A percentile compares a stretch with the other conserved stretches of the same genome.
These are phyloP conservation scores for Mustela erminea DNA, from an alignment of 2,797 vertebrate species.

Conservation along the genomic window DNA sequence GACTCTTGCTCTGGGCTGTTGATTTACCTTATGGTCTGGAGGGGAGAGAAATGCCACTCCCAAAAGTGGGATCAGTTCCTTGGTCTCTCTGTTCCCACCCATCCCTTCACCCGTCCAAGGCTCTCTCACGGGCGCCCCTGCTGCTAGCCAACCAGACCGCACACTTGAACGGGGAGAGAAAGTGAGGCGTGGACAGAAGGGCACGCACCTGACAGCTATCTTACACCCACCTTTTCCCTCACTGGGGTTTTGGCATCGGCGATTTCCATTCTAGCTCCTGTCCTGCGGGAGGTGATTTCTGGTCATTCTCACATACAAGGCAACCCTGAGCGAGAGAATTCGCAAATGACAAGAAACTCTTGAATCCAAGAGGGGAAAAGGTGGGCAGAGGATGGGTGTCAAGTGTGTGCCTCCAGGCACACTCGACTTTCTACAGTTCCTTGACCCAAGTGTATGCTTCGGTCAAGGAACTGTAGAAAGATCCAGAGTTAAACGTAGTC, in stretches of 20 bases:
- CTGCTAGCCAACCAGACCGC: background rate
- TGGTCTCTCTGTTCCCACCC: background rate
- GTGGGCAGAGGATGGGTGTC: background rate
- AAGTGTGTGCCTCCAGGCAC: rapidly evolving
- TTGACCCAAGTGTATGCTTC: background rate
- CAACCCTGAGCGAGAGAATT: background rate
- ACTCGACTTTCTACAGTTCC: background rate
- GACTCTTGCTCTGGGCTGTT: background rate
- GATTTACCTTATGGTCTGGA: background rate
- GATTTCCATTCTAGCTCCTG: background rate
- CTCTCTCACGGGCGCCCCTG: background rate
- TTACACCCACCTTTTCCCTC: background rate
- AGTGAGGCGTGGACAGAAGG: rapidly evolving
- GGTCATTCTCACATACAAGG: background rate
- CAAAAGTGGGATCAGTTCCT: background rate
- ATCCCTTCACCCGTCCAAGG: too few relatives aligned
- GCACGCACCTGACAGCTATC: rapidly evolving
- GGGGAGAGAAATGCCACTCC: background rate
- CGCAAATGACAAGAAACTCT: background rate
- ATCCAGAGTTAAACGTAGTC: background rate
- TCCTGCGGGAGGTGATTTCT: background rate
- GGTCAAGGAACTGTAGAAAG: background rate
- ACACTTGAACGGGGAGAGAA: background rate
- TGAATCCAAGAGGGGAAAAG: background rate
- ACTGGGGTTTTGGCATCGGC: background rate